These are phyloP conservation scores for Micrastur ruficollis DNA, from an alignment of 2,797 vertebrate genomes.

Conservation along the genomic window DNA sequence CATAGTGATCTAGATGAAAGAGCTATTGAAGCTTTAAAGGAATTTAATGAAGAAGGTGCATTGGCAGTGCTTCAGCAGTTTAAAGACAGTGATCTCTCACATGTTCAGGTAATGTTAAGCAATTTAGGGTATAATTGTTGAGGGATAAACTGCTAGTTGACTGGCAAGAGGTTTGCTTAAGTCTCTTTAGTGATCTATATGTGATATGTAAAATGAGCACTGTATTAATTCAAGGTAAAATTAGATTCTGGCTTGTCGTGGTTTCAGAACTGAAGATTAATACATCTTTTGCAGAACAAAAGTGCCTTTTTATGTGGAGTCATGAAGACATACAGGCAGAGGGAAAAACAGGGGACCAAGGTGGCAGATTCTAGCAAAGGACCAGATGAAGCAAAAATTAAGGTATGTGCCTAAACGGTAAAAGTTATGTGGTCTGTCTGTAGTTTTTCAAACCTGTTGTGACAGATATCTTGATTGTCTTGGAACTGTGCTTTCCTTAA, in stretches of 20 bases:
- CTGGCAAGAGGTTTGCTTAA: background rate
- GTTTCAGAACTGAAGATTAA: constrained; percentile 19
- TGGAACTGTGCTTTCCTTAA: background rate
- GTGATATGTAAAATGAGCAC: background rate
- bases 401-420: constrained; percentile 73
- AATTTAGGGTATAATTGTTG: background rate
- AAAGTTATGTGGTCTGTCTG: fast-evolving
- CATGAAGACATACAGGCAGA: constrained; percentile 98
- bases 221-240: background rate
- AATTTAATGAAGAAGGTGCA: constrained; percentile 97
- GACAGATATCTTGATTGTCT: background rate
- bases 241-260: background rate
- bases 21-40: constrained; percentile 96
- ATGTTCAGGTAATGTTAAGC: constrained; percentile 87
- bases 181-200: background rate
- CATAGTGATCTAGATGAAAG: constrained; percentile 97
- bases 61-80: constrained; percentile 95
- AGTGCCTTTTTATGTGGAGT: constrained; percentile 99
- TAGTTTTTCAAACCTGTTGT: background rate
- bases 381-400: constrained; percentile 95
- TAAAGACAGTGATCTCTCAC: constrained; percentile 98
- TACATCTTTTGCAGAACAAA: constrained; percentile 86
- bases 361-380: constrained; percentile 93
- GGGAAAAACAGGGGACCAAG: constrained; percentile 97
- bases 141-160: background rate